Evolutionary conservation across 2,888 invertebrate species (phyloP), one percentile per base, ranked within the genome.

Genomic region (Plutella xylostella): DNA sequence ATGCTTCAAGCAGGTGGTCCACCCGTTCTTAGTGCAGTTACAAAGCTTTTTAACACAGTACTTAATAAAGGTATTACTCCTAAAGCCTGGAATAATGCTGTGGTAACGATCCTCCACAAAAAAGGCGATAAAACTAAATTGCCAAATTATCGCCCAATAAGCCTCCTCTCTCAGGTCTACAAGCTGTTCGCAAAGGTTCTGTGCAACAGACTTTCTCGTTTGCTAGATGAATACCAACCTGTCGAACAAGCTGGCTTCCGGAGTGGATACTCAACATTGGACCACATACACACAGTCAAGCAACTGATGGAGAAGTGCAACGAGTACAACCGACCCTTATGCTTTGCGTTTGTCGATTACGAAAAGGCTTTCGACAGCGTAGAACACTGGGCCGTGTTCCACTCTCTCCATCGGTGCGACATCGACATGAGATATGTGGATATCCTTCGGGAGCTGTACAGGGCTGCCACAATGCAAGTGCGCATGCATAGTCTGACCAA

Each of bases 191-290:
- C 33, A 7, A 33, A 33, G 33, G 33, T 33, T 15, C 14, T 33
- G 28, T n/a, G n/a, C n/a, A n/a, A n/a, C n/a, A n/a, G n/a, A n/a
- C 28, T 28, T 9, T 12, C 28, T 65, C 63, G 64, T 65, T 65
- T 66, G 65, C 65, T 68, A 66, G 68, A 53, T 52, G 58, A 63
- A 56, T 57, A 54, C 6, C 53, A 57, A 43, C 54, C 55, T 3
- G 49, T 11, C 7, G 55, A 55, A 44, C 54, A 55, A 40, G 55
- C 54, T 6, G 55, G 53, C 1, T 57, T 56, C 41, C 35, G 52
- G 12, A 35, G 22, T 7, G 45, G 35, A 2, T 55, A 42, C 18
- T 55, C 52, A 15, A 53, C 51, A 0, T 20, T 52, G 0, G 54
- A 58, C 21, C 56, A 56, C 17, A 55, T 58, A 2, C 51, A 54